Evolutionary conservation across 2,113 vertebrate genomes (phyloP), one percentile per base, ranked within the genome.

Genomic region (Elanoides forficatus): DNA sequence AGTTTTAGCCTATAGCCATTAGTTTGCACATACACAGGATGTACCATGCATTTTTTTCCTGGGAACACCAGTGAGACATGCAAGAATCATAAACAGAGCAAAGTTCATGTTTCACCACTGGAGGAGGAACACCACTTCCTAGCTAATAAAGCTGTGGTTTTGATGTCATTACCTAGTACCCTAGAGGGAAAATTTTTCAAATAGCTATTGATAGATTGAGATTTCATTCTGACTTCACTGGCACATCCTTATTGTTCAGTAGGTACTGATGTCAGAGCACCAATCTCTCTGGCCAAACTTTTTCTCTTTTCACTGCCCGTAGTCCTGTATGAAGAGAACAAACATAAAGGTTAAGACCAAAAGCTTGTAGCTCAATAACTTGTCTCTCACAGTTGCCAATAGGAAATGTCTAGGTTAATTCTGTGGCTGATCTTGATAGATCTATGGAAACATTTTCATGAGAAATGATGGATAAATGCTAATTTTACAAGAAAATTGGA

Each of bases 31-130:
- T 30, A 34, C 30, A 74, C 29, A 93, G 88, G 22, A 87, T 91
- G 38, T 72, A 94, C 95, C 59, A 80, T 84, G 56, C 45, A 52
- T 90, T 87, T 95, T 90, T 94, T 95, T 71, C 48, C 20, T 75
- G 59, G 93, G 53, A 95, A 93, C 75, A 73, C 16, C 52, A 94
- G 27, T 68, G 79, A 45, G 67, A 86, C 87, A 48, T 88, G 71
- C 56, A 92, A 60, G 74, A 95, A 42, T 78, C 79, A 47, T 50
- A 88, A 59, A 29, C 30, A 38, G 92, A 83, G 27, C 68, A 93
- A 62, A 90, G 42, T 58, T 96, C 45, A 59, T 55, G 38, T 75
- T 80, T 94, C 56, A 83, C 32, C 56, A 59, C 70, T 81, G 58
- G 11, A 79, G 68, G 21, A 79, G 42, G 30, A 92, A 47, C 55